Evolutionary conservation across 1,140 invertebrate genomes (phyloP).

Genomic region (Parapsyche elsis): DNA sequence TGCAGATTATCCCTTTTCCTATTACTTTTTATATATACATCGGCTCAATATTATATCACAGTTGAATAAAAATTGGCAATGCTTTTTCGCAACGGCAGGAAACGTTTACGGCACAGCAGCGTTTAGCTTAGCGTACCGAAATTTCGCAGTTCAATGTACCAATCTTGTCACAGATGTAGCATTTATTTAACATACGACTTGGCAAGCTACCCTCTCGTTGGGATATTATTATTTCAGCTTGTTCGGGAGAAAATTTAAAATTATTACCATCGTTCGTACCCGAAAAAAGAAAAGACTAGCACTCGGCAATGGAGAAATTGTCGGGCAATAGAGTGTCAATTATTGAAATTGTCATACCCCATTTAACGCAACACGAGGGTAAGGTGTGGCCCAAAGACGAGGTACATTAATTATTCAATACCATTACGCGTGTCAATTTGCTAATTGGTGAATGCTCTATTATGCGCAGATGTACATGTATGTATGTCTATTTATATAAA

Average conservation of each 20-base stretch:
- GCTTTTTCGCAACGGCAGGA: not conserved
- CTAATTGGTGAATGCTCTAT: not conserved
- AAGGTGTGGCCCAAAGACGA: conserved; percentile 3
- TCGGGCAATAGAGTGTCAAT: conserved; percentile 9
- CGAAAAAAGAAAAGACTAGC: not conserved
- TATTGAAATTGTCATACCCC: not conserved
- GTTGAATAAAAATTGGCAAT: conserved; percentile 13
- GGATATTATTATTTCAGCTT: not conserved
- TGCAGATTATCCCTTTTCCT: no score
- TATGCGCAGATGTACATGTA: not conserved
- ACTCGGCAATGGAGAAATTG: not conserved
- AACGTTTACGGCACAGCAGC: not conserved
- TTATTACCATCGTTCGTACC: no score
- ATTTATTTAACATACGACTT: conserved; percentile 17
- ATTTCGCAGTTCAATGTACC: not conserved
- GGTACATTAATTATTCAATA: not conserved
- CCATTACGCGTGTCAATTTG: conserved; percentile 9
- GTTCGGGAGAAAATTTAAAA: not conserved
- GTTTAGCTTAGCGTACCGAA: not conserved
- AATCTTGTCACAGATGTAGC: not conserved
- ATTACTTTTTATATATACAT: no score
- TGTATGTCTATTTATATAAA: not conserved
- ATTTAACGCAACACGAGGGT: not conserved
- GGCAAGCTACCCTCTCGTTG: not conserved
- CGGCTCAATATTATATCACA: no score